Percentiles rank a stretch among this genome's conserved stretches.
Evolutionary conservation across 2,888 invertebrate genomes (phyloP).

Genomic region (Tenthredo scrophulariae): DNA sequence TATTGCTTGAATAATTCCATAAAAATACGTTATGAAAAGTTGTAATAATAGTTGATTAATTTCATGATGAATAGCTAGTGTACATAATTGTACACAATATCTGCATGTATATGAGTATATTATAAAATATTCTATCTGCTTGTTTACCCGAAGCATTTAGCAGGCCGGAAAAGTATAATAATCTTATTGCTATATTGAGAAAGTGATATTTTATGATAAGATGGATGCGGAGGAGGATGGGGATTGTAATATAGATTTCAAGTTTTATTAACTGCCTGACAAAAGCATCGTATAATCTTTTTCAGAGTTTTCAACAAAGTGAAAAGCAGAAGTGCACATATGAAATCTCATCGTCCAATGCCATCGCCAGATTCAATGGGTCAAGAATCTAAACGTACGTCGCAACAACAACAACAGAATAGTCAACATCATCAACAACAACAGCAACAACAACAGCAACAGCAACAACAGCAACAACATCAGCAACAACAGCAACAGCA

Average conservation of each 20-base stretch:
- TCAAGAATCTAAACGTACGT: constrained; percentile 82
- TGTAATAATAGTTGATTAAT: background rate
- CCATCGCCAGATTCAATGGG: constrained; percentile 88
- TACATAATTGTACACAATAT: constrained; percentile 16
- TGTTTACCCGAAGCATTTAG: constrained; percentile 11
- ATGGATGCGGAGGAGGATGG: background rate
- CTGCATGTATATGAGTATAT: constrained; percentile 12
- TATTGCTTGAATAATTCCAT: background rate
- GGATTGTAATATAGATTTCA: background rate
- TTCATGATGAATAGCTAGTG: background rate
- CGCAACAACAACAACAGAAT: constrained; percentile 54
- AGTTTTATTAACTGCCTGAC: constrained; percentile 3
- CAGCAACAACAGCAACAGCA: constrained; percentile 59
- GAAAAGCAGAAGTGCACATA: constrained; percentile 99
- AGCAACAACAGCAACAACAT: too few species aligned
- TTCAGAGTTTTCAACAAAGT: constrained; percentile 98
- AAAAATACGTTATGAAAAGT: background rate
- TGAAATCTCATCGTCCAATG: constrained; percentile 97
- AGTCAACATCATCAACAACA: constrained; percentile 46
- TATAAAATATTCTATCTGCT: constrained; percentile 25
- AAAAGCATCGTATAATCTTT: constrained; percentile 70
- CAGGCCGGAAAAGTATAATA: background rate
- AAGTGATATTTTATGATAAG: background rate
- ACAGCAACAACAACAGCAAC: too few species aligned
- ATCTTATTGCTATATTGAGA: constrained; percentile 14